These are phyloP conservation scores for Craniophora ligustri DNA, from an alignment of 2,888 invertebrate genomes.

Conservation along the genomic window DNA sequence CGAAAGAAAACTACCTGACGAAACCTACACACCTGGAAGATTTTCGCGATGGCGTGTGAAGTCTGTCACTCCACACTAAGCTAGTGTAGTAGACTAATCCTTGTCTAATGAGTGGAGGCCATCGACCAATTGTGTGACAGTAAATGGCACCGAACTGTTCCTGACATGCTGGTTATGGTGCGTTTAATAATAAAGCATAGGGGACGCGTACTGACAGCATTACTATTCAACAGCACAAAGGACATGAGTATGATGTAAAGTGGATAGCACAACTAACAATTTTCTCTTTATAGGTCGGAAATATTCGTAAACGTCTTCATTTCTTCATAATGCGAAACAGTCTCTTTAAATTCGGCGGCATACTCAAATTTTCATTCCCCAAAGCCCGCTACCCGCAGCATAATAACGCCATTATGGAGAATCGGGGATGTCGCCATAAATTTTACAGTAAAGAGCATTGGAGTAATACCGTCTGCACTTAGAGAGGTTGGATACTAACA, in stretches of 20 bases:
- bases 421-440: slow-evolving; percentile 65
- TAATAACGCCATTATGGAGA: slow-evolving; percentile 68
- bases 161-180: too few species aligned
- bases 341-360: slow-evolving; percentile 47
- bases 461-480: slow-evolving; percentile 57
- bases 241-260: slow-evolving; percentile 11
- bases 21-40: too few species aligned
- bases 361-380: slow-evolving; percentile 64
- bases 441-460: slow-evolving; percentile 64
- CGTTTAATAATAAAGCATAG: slow-evolving; percentile 46
- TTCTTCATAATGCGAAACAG: slow-evolving; percentile 52
- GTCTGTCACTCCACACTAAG: too few species aligned
- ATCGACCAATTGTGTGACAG: too few species aligned
- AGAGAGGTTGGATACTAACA: slow-evolving; percentile 45
- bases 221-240: slow-evolving; percentile 19
- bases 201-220: slow-evolving; percentile 35
- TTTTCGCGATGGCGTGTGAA: too few species aligned
- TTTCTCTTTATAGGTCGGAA: slow-evolving; percentile 21
- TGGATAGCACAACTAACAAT: slow-evolving; percentile 28
- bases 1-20: too few species aligned
- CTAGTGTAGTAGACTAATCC: too few species aligned
- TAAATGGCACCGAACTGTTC: too few species aligned
- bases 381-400: slow-evolving; percentile 55
- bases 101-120: too few species aligned
- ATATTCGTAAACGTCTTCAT: slow-evolving; percentile 45